A percentile compares a stretch with the other conserved stretches of the same genome.
Conservation (phyloP, 2,888 invertebrate genomes). For the Ectropis crepuscularia region DNA sequence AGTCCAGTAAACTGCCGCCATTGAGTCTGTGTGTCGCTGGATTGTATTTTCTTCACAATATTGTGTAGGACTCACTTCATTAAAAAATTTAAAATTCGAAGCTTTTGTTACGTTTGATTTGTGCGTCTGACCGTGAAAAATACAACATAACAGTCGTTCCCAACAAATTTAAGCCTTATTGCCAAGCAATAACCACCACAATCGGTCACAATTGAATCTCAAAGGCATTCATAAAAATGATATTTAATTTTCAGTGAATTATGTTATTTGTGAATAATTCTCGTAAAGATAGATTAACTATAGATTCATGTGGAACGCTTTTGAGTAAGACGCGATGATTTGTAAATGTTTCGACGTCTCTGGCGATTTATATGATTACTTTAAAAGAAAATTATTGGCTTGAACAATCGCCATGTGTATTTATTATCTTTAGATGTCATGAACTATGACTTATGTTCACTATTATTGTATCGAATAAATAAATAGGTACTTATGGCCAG, state of each 20-base stretch:
- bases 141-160: conserved; percentile 58
- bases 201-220: conserved; percentile 31
- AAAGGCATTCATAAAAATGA: conserved; percentile 52
- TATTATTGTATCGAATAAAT: no score
- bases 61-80: conserved; percentile 76
- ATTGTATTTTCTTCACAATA: conserved; percentile 74
- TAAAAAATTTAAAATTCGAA: conserved; percentile 77
- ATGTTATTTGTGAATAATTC: conserved; percentile 60
- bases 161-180: conserved; percentile 53
- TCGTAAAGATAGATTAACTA: conserved; percentile 56
- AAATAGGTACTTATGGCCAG: no score
- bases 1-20: conserved; percentile 20
- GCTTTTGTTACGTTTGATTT: conserved; percentile 78
- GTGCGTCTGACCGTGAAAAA: conserved; percentile 71
- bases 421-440: background rate
- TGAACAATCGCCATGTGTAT: background rate
- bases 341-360: conserved; percentile 57
- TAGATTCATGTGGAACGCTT: conserved; percentile 44
- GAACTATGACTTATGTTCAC: background rate
- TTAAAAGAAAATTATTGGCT: conserved; percentile 3
- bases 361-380: conserved; percentile 27
- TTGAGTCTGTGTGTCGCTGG: conserved; percentile 51
- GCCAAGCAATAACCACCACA: conserved; percentile 45
- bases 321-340: conserved; percentile 54
- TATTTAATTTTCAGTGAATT: conserved; percentile 69